Base-by-base conservation (phyloP, 2,113 vertebrate genomes). In the Pterocles orientalis region DNA sequence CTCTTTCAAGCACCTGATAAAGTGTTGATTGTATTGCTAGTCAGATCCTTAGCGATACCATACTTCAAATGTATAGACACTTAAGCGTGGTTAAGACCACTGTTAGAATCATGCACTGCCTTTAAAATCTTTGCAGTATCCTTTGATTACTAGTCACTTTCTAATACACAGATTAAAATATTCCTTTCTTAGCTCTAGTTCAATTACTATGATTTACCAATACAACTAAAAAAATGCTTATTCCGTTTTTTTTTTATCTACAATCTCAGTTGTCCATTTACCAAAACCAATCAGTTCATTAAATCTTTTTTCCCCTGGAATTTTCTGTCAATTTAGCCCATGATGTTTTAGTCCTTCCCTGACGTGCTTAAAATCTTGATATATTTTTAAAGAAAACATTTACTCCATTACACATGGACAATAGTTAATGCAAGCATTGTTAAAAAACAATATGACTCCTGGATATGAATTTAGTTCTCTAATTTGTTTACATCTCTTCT, bases 341-440 rank as follows among this genome's bases (percentile, higher is more conserved):
- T 10, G 33, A 39, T 17, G 6, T 60, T 94, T 73, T 31, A 64
- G 18, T 33, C 3, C 16, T 76, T 54, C 17, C 25, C 31, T 77
- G 16, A 61, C 24, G 53, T 17, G 16, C 17, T 45, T 56, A 50
- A 69, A 31, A 50, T 18, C 16, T 64, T 26, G 5, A 2, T 50
- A 28, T 36, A 12, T 66, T 87, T 68, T 13, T 43, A 34, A 51
- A 82, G 36, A 31, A 34, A 72, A 79, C 5, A 47, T 51, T 69
- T 64, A 76, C 28, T 69, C 24, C 15, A 33, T 62, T 92, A 58
- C 41, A 83, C 62, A 81, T 39, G 51, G 68, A 54, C 76, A 81
- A 71, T 8, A 7, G 36, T 20, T 77, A 89, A 79, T 7, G 3
- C 21, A 86, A 82, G 9, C n/a, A 53, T 36, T 0, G 0, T 79